Evolutionary conservation across 2,888 invertebrate species (phyloP), one percentile per base, ranked within the genome.

Genomic region (Eulithis prunata): DNA sequence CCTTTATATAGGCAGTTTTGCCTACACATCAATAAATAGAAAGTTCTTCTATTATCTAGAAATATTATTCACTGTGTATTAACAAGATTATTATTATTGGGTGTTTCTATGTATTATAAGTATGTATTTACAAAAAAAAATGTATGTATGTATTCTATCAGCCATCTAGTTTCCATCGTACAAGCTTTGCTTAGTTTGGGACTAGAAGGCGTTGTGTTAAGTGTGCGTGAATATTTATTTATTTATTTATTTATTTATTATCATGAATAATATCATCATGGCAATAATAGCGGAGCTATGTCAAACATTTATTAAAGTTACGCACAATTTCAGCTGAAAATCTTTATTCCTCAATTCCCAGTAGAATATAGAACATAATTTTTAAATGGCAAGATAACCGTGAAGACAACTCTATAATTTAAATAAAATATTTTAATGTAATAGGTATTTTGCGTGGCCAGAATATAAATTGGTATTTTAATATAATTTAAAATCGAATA

Each of bases 311-410:
- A 21, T 45, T 45, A 8, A 28, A 32, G 32, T 32, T 32, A 32
- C 32, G 32, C 32, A 32, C 32, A 28, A 32, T 46, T 46, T 28
- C 32, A 32, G 38, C 14, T 6, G 21, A 57, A 46, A 45, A 46
- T 43, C 32, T 57, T 32, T 57, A 21, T 21, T 21, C 21, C 2
- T 21, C 21, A 21, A 21, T 13, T 46, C 8, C 38, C 56, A 45
- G 46, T 57, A 32, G 21, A 46, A 8, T 57, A 55, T 10, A 54
- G 32, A n/a, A 28, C 43, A 57, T 46, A 57, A 32, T 46, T 57
- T 46, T 57, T 8, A 32, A 46, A 57, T 57, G 46, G 13, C 28
- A 46, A 46, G 56, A 57, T 45, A 57, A 32, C 13, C 28, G n/a
- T 38, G 38, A 46, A 57, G 21, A 21, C 2, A 21, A 21, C 21